A percentile compares a stretch with the other conserved stretches of the same genome.
Evolutionary conservation across 2,888 invertebrate species (phyloP).

Genomic region (Cotesia congregata): DNA sequence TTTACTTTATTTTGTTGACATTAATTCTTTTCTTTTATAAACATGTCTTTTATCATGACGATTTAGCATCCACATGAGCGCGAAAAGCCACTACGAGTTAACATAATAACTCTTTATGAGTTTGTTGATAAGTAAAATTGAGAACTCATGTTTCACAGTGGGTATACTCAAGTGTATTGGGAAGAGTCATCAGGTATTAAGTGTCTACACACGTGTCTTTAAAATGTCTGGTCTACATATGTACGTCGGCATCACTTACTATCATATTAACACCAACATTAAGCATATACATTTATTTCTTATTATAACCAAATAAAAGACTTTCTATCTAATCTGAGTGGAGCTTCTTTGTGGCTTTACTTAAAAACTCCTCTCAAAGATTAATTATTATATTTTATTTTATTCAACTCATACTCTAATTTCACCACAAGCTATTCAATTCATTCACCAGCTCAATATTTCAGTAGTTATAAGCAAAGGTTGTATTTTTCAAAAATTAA

Average conservation of each 20-base stretch:
- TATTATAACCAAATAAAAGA: background rate
- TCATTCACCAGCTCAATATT: background rate
- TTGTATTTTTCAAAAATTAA: background rate
- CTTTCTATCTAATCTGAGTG: background rate
- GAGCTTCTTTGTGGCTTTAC: background rate
- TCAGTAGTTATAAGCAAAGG: background rate
- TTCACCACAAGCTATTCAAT: background rate
- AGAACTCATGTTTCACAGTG: constrained; percentile 14
- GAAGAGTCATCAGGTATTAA: constrained; percentile 17
- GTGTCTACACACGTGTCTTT: constrained; percentile 1
- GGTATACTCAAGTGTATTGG: background rate
- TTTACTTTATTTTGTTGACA: background rate
- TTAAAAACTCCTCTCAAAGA: background rate
- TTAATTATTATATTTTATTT: background rate
- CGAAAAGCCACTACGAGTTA: constrained; percentile 21
- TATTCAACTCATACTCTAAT: background rate
- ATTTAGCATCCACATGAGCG: constrained; percentile 34
- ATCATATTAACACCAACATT: background rate
- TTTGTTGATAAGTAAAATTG: constrained; percentile 23
- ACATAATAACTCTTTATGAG: constrained; percentile 14
- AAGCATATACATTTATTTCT: background rate
- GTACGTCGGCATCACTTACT: background rate
- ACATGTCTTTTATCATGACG: constrained; percentile 14
- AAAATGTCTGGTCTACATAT: constrained; percentile 1
- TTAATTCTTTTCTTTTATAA: constrained; percentile 8